A percentile compares a stretch with the other conserved stretches of the same genome.
Evolutionary conservation across 2,113 vertebrate genomes (phyloP).

Genomic region (Hyla sarda): DNA sequence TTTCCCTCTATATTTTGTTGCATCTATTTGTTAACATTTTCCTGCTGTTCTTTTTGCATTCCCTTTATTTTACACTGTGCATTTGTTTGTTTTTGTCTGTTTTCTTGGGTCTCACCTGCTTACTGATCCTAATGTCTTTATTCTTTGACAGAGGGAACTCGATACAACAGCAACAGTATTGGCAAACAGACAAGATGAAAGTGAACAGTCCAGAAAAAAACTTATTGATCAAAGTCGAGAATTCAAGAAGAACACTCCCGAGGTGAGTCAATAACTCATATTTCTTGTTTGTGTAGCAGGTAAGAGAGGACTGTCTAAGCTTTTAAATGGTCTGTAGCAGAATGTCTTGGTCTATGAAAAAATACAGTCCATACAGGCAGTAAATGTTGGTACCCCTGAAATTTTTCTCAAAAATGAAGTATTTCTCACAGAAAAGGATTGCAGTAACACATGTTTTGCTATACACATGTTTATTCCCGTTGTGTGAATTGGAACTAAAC

Average conservation of each 20-base stretch:
- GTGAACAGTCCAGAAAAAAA: conserved; percentile 96
- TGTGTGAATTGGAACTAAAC: too few relatives aligned
- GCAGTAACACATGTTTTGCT: too few relatives aligned
- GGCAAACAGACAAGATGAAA: conserved; percentile 99
- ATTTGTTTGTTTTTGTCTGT: not conserved
- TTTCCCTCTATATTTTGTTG: not conserved
- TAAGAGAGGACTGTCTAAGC: not conserved
- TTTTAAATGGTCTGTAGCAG: too few relatives aligned
- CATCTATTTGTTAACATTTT: not conserved
- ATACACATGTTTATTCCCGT: too few relatives aligned
- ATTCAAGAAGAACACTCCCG: conserved; percentile 99
- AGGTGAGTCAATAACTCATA: conserved; percentile 79
- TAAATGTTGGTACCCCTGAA: too few relatives aligned
- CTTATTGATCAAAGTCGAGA: conserved; percentile 98
- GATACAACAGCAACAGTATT: conserved; percentile 95
- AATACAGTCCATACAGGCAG: too few relatives aligned
- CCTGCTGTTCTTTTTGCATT: not conserved
- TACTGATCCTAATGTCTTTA: conserved; percentile 28
- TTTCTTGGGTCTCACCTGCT: not conserved
- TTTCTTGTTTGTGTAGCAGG: not conserved
- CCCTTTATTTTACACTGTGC: not conserved
- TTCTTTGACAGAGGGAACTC: conserved; percentile 88
- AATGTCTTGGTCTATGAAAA: too few relatives aligned
- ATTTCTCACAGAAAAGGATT: too few relatives aligned
- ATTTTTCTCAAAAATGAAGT: too few relatives aligned